Evolutionary conservation across 35 echinoderm and acorn worm genomes (phyloP).

Genomic region (Ptychodera flava): DNA sequence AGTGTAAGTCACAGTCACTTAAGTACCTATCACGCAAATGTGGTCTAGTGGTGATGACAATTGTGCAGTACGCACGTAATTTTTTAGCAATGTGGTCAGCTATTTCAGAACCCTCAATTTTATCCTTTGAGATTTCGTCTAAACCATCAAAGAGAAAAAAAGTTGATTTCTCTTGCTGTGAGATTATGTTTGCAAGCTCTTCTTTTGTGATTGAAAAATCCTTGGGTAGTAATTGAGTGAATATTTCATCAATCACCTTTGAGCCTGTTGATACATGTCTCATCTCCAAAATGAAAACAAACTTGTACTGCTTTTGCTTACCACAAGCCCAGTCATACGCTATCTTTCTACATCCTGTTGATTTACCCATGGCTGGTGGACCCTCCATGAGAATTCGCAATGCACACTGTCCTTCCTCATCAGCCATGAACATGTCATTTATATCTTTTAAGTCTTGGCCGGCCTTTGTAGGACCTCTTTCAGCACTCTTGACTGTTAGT

Average conservation of each 20-base stretch:
- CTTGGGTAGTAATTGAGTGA: neutral
- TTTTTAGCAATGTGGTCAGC: neutral
- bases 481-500: too few relatives aligned
- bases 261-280: neutral
- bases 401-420: too few relatives aligned
- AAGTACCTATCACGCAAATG: neutral
- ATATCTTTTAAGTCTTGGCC: too few relatives aligned
- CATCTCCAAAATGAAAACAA: neutral
- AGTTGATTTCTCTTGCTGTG: neutral
- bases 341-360: neutral
- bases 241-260: neutral
- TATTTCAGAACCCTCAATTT: neutral
- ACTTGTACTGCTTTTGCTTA: neutral
- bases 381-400: neutral
- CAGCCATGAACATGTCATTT: too few relatives aligned
- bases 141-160: neutral
- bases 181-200: neutral
- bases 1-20: neutral
- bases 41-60: neutral
- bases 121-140: neutral
- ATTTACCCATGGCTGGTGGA: neutral
- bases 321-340: neutral
- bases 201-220: neutral
- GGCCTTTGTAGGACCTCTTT: too few relatives aligned
- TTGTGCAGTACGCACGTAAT: neutral